Percentiles rank a stretch among this genome's conserved stretches.
phyloP scores from a whole-genome alignment of 2,113 vertebrate species.

The Aplodontia rufa region DNA sequence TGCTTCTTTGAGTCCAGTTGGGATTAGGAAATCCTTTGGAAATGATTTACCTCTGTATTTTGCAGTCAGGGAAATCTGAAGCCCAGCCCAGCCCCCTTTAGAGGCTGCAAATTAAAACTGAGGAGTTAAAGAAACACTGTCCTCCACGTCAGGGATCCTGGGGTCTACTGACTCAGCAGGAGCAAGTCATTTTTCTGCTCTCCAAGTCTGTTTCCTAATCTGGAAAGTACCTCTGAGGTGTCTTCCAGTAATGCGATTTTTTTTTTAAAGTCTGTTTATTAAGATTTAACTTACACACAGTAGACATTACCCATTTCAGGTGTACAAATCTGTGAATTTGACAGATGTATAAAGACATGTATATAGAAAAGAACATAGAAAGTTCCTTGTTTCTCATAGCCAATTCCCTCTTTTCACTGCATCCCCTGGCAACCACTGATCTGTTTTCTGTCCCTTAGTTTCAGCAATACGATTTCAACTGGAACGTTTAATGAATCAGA shows the following conservation, averaged over 20 bases:
- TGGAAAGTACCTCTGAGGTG: not conserved
- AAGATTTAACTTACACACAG: no score
- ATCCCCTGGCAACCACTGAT: not conserved
- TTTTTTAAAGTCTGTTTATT: not conserved
- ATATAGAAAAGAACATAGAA: no score
- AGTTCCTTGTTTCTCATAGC: not conserved
- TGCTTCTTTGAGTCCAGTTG: not conserved
- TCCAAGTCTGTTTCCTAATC: not conserved
- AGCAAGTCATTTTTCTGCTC: not conserved
- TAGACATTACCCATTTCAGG: no score
- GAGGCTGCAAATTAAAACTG: not conserved
- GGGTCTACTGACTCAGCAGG: not conserved
- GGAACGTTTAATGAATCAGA: no score
- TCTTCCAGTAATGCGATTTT: not conserved
- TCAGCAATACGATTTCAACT: not conserved
- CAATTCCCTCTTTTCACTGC: not conserved
- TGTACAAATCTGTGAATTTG: no score
- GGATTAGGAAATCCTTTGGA: not conserved
- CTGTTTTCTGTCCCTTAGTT: constrained; percentile 12
- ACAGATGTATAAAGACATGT: no score
- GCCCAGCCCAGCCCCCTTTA: not conserved
- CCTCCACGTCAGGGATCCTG: not conserved
- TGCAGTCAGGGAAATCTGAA: not conserved
- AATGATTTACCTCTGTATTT: not conserved
- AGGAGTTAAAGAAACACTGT: not conserved